Conservation (phyloP, 2,888 invertebrate genomes). For the Tortrix viridana region DNA sequence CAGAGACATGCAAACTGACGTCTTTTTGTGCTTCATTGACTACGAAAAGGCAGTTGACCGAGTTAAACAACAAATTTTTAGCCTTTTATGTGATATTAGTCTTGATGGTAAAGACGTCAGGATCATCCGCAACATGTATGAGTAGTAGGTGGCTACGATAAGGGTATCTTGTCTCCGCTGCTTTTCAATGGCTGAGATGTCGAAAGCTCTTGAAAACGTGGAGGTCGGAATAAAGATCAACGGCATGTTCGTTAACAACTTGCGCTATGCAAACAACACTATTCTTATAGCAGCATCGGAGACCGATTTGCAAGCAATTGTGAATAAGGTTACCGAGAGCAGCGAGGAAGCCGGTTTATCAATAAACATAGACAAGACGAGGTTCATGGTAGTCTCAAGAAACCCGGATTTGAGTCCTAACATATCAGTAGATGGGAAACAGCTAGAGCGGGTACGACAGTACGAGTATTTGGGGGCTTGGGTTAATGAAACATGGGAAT, state of each 20-base stretch:
- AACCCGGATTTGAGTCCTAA: not conserved
- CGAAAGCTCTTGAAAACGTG: slow-evolving; percentile 23
- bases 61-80: not conserved
- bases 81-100: not conserved
- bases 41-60: too few relatives aligned
- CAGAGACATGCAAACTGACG: not conserved
- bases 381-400: too few relatives aligned
- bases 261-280: not conserved
- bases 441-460: slow-evolving; percentile 1
- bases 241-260: not conserved
- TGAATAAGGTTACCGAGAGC: too few relatives aligned
- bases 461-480: slow-evolving; percentile 2
- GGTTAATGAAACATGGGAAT: not conserved
- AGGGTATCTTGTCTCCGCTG: not conserved
- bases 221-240: not conserved
- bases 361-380: too few relatives aligned
- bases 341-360: too few relatives aligned
- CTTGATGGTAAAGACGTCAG: not conserved
- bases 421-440: not conserved
- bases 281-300: not conserved
- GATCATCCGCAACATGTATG: not conserved
- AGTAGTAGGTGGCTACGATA: not conserved
- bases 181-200: slow-evolving; percentile 13
- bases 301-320: not conserved
- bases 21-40: not conserved